Percentiles rank a stretch among this genome's conserved stretches.
These are phyloP conservation scores for Coluber constrictor DNA, from an alignment of 2,797 vertebrate genomes.

Conservation along the genomic window DNA sequence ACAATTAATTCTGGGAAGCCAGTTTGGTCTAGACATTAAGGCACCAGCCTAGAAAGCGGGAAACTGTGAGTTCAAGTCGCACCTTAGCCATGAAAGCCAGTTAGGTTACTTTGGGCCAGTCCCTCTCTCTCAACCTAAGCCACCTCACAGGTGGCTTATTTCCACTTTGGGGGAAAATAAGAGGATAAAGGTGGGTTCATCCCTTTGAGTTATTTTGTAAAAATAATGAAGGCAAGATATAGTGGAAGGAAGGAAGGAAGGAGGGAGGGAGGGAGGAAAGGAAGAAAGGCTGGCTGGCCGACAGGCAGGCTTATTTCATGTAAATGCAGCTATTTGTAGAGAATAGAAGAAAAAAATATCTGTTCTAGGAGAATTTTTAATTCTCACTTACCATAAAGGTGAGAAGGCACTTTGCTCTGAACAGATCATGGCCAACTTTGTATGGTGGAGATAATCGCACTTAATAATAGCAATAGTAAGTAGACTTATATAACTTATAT, in stretches of 20 bases:
- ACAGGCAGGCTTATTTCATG: slow-evolving; percentile 18
- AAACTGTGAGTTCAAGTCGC: background rate
- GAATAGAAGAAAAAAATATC: background rate
- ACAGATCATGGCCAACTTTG: slow-evolving; percentile 13
- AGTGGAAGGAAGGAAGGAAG: background rate
- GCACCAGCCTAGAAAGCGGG: background rate
- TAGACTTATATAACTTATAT: too few species aligned
- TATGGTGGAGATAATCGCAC: background rate
- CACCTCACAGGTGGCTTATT: too few species aligned
- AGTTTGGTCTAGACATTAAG: background rate
- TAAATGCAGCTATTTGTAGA: background rate
- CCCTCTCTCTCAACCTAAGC: background rate
- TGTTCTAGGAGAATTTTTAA: background rate
- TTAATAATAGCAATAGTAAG: too few species aligned
- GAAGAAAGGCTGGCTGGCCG: too few species aligned
- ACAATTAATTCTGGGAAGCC: background rate
- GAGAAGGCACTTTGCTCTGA: slow-evolving; percentile 8
- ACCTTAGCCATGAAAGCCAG: background rate
- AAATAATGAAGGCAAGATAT: background rate
- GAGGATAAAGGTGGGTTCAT: background rate
- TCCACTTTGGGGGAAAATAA: background rate
- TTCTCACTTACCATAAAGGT: slow-evolving; percentile 22
- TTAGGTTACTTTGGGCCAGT: background rate
- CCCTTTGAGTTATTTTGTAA: background rate
- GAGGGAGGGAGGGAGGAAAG: too few species aligned